phyloP scores from a whole-genome alignment of 2,888 invertebrate species.

The Allophyes oxyacanthae region DNA sequence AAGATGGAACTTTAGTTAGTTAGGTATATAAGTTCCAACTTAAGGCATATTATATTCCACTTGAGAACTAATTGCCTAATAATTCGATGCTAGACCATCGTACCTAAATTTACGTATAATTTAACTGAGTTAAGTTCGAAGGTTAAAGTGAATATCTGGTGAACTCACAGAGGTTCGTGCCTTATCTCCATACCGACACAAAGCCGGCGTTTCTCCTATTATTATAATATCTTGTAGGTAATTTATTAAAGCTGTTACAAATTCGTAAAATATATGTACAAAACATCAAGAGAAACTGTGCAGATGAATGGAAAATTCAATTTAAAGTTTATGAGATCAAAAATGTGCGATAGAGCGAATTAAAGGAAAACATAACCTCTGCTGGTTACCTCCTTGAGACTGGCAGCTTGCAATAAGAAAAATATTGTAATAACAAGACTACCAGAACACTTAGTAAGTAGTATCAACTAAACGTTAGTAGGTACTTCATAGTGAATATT shows the following conservation, averaged over 20 bases:
- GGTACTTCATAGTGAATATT: too few relatives aligned
- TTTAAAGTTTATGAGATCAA: slow-evolving; percentile 2
- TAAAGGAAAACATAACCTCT: neutral
- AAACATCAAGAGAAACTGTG: slow-evolving; percentile 11
- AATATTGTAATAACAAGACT: too few relatives aligned
- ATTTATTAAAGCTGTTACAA: slow-evolving; percentile 56
- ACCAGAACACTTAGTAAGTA: too few relatives aligned
- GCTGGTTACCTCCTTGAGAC: too few relatives aligned
- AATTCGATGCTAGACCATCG: too few relatives aligned
- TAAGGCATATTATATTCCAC: too few relatives aligned
- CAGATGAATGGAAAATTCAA: slow-evolving; percentile 7
- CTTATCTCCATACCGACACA: slow-evolving; percentile 67
- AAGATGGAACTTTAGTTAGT: too few relatives aligned
- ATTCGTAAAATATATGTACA: slow-evolving; percentile 11
- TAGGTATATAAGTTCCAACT: too few relatives aligned
- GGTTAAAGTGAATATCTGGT: slow-evolving; percentile 56
- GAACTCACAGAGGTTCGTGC: slow-evolving; percentile 59
- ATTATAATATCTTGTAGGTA: slow-evolving; percentile 52
- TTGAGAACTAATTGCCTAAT: too few relatives aligned
- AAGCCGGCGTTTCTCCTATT: slow-evolving; percentile 64
- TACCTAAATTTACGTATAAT: too few relatives aligned
- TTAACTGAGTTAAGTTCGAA: slow-evolving; percentile 31
- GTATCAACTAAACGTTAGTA: too few relatives aligned
- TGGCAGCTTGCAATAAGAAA: too few relatives aligned
- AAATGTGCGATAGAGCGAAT: neutral